Evolutionary conservation across 2,888 invertebrate genomes (phyloP), one percentile per base, ranked within the genome.

Genomic region (Ormia ochracea): DNA sequence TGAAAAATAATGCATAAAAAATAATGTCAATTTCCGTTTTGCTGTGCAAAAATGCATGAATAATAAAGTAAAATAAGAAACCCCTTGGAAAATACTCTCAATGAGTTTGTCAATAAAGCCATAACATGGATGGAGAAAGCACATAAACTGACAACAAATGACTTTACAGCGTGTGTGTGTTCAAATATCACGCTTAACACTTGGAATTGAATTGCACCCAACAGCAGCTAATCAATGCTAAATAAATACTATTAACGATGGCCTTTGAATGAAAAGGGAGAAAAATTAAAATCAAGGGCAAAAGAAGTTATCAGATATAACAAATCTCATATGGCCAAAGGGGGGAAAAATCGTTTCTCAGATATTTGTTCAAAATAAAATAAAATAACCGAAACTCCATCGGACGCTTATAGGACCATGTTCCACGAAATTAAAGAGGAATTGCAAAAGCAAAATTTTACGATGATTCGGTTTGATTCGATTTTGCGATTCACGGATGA

Each of bases 1-100:
- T n/a, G n/a, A 65, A 31, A 33, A 61, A 45, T 17, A 36, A 21
- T 14, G 6, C n/a, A 56, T 23, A 61, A 69, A 56, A 78, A 63
- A 9, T 54, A 63, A 68, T 73, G 76, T 73, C 72, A 68, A 68
- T 80, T 72, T 76, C 72, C 68, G 72, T 52, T 72, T 56, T 50
- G 33, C 56, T 17, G 72, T 50, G 76, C 31, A 52, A 76, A 66
- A 68, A 72, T 76, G 61, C 56, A 80, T 72, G 75, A 70, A 80
- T 76, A 76, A 63, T 76, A 43, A 74, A 58, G 9, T 43, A 48
- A 41, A 21, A 72, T 36, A 31, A 68, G 56, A 58, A 68, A 58
- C 52, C 65, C 31, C 63, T 9, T 10, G n/a, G 33, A 41, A 61
- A 69, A 74, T 54, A 58, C 36, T 61, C 54, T 33, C 41, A 61